Base-by-base conservation (phyloP, 2,113 vertebrate genomes). In the Furnarius figulus region DNA sequence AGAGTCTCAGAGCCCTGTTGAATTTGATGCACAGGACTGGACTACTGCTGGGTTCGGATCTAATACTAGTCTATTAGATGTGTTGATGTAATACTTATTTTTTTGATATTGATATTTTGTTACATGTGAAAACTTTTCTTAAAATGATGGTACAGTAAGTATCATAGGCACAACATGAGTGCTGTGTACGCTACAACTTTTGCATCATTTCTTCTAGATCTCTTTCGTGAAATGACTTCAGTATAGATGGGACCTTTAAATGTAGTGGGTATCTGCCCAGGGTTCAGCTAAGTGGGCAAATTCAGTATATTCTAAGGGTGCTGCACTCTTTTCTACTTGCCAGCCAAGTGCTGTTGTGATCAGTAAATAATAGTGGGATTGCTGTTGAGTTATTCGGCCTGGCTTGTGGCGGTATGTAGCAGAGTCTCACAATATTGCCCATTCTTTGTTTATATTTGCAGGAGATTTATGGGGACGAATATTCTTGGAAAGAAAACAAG, bases 401-500 rank as follows among this genome's bases (percentile, higher is more conserved):
- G 62, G 33, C 61, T 63, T 70, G 37, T 75, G 46, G 27, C 42
- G 70, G 35, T 62, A 25, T 63, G 49, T 39, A 56, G 47, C 62
- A 75, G 40, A 75, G 12, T 56, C 55, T 76, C 55, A 62, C 35
- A 70, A n/a, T 40, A 63, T 75, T 75, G 74, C 23, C 23, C 8
- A 9, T 75, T 91, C 42, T 91, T 59, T 86, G 77, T 87, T 81
- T 91, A 30, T 75, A 39, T 91, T 76, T 91, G 42, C 83, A 91
- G 90, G 90, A 91, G 55, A 81, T 91, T 75, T 87, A 91, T 70
- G 55, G 70, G 23, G 35, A 87, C 17, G 70, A 91, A 56, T 87
- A 81, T 70, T 81, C 83, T 81, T 91, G 89, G 89, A 91, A 91
- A 70, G 83, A 87, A 81, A 91, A 91, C 83, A 87, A 91, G 62